A percentile compares a stretch with the other conserved stretches of the same genome.
Evolutionary conservation across 1,140 invertebrate genomes (phyloP).

Genomic region (Drosophila ananassae): DNA sequence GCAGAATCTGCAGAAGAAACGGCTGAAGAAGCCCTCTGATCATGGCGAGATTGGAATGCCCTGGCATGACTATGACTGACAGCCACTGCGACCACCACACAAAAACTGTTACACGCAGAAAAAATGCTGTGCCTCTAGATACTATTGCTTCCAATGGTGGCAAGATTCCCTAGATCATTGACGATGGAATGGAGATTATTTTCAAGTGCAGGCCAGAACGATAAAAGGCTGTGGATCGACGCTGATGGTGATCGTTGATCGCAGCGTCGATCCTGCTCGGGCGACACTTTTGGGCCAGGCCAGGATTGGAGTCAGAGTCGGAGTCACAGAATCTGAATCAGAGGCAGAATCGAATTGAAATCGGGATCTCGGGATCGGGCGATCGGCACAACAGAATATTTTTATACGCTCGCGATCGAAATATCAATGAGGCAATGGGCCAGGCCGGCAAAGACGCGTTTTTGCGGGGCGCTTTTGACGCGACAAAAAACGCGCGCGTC

Average conservation of each 20-base stretch:
- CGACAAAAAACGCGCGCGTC: conserved; percentile 60
- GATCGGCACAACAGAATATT: conserved; percentile 77
- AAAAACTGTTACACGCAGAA: conserved; percentile 34
- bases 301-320: conserved; percentile 35
- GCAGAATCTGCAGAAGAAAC: conserved; percentile 8
- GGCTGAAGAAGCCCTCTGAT: conserved; percentile 41
- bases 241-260: conserved; percentile 56
- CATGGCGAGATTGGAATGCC: conserved; percentile 64
- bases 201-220: conserved; percentile 2
- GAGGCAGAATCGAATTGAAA: conserved; percentile 29
- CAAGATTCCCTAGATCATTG: too few species aligned
- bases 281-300: conserved; percentile 80
- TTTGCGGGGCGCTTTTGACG: conserved; percentile 54
- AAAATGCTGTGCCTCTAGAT: background rate
- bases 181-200: background rate
- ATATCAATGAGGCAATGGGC: conserved; percentile 77
- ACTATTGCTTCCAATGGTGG: too few species aligned
- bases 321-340: conserved; percentile 10
- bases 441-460: conserved; percentile 49
- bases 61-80: conserved; percentile 77
- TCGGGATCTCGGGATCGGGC: conserved; percentile 42
- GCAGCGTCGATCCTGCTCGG: conserved; percentile 60
- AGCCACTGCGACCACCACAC: conserved; percentile 41
- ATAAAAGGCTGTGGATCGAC: conserved; percentile 31
- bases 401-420: conserved; percentile 84